Evolutionary conservation across 2,888 invertebrate genomes (phyloP).

Genomic region (Marronus borbonicus): DNA sequence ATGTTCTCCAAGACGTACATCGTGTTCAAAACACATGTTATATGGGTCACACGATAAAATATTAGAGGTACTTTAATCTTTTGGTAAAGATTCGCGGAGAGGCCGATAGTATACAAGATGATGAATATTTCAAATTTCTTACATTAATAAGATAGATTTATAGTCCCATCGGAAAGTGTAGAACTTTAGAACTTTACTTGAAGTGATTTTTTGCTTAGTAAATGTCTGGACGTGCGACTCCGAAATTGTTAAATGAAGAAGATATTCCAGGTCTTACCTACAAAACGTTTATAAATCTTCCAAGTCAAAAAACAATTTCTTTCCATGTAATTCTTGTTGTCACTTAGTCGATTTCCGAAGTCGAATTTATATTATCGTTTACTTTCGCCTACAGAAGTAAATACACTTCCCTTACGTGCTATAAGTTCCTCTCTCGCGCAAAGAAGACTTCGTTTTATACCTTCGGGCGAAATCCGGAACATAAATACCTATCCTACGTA

Average conservation of each 20-base stretch:
- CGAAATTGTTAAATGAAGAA: too few species aligned
- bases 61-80: constrained; percentile 17
- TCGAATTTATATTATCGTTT: constrained; percentile 14
- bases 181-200: neutral
- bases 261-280: neutral
- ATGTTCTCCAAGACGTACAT: constrained; percentile 12
- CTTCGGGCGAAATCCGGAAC: neutral
- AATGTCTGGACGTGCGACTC: too few species aligned
- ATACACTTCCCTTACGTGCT: neutral
- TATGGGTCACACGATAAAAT: neutral
- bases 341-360: neutral
- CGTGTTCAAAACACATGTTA: constrained; percentile 15
- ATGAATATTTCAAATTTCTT: neutral
- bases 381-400: neutral
- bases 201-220: neutral
- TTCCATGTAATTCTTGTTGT: neutral
- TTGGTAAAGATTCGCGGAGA: neutral
- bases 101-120: neutral
- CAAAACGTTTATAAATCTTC: neutral
- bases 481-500: neutral
- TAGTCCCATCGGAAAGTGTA: neutral
- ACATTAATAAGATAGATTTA: constrained; percentile 2
- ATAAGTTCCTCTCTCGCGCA: neutral
- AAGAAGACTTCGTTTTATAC: neutral
- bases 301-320: neutral